Evolutionary conservation across 2,888 invertebrate genomes (phyloP), one percentile per base, ranked within the genome.

Genomic region (Diadromus collaris): DNA sequence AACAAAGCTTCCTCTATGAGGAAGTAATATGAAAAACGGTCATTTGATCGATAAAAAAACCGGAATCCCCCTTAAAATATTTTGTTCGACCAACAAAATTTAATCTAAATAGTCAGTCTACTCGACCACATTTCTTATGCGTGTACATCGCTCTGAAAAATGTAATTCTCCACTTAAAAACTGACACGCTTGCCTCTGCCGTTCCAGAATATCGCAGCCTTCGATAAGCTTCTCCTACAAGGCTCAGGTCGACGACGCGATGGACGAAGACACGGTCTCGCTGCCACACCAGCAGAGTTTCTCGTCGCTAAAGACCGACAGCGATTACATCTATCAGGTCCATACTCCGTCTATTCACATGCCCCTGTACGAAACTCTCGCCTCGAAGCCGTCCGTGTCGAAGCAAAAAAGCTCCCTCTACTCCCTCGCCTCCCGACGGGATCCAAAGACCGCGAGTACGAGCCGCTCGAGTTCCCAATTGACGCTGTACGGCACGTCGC

Each of bases 161-260:
- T 54, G 46, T 67, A 38, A 46, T 38, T 46, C 19, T 32, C 10
- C 1, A 13, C 10, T 1, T 24, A 16, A 21, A 67, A 6, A 34
- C 9, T 56, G 6, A 21, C 41, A 29, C 56, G 58, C 41, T 32
- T 6, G 61, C 72, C 63, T 67, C 80, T 72, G 72, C 19, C 44
- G 69, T 90, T 93, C 2, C 92, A 95, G 95, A 82, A 93, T 94
- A 34, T 94, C 95, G 9, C 95, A 95, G 88, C 95, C 95, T 21
- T 94, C 94, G 88, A 94, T 95, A 85, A 93, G 94, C 93, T 96
- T 96, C 91, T 95, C 95, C 63, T 96, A 96, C 91, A 95, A 95
- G 92, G 94, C 95, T 79, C 96, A 96, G 89, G 93, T 95, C 90
- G 95, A 95, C 87, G 96, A 96, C 89, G 94, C 94, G 1, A 93